Base-by-base conservation (phyloP, 2,797 vertebrate species). In the Protonibea diacanthus region DNA sequence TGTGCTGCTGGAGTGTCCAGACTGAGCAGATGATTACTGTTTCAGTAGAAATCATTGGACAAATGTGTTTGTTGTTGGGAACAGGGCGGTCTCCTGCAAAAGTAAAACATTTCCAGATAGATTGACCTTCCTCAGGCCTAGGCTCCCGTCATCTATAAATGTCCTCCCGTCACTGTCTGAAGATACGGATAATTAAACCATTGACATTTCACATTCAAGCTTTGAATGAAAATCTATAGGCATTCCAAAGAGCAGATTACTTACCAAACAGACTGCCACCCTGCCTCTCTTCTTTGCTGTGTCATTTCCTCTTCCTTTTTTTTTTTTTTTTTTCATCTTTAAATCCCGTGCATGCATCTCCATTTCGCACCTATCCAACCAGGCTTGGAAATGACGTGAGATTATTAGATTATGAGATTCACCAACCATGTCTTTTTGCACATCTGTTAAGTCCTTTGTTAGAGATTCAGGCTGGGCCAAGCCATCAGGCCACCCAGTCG, bases 191-290 rank as follows among this genome's bases (percentile, higher is more conserved):
- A 87, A 93, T 94, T 91, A 92, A 83, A 88, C 83, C 76, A 86
- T 72, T 82, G 88, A 87, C 85, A 79, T 70, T 29, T 59, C 76
- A 72, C 78, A 59, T 88, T 86, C 27, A 78, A 52, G 63, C 63
- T 81, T 78, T 89, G 87, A 93, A 79, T 91, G 80, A 74, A 92
- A 93, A 93, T 92, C 89, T 62, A 90, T 91, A 85, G 44, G 51
- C 74, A 80, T 92, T 92, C 81, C 87, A 87, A 92, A 91, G 51
- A 84, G 77, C 68, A 87, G 83, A 92, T 92, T 89, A 74, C 83
- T 81, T 78, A 58, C 70, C 72, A 85, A 82, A 90, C 70, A 69
- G 51, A 78, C 76, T 70, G 40, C 81, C 78, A 23, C 70, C 82
- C 27, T 69, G 60, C 25, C 27, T 66, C 45, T 38, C 38, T 48